Conservation (phyloP, 2,113 vertebrate species). For the Phyllopteryx taeniolatus region DNA sequence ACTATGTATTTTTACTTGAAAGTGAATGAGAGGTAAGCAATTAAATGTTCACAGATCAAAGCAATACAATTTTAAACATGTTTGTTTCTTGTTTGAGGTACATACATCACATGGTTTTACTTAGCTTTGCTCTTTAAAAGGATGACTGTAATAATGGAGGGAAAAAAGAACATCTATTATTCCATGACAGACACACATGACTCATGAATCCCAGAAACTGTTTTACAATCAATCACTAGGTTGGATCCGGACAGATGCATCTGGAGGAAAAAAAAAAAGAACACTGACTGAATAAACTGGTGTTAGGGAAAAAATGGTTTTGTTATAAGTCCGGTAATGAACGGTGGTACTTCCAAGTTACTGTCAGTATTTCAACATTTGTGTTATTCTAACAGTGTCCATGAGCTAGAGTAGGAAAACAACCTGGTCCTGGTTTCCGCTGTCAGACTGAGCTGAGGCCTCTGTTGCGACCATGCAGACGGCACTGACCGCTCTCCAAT, state of each 20-base stretch:
- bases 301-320: conserved; percentile 9
- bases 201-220: conserved; percentile 23
- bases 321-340: conserved; percentile 25
- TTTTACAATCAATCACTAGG: conserved; percentile 22
- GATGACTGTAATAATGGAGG: conserved; percentile 4
- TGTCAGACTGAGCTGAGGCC: conserved; percentile 47
- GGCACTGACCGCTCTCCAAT: conserved; percentile 57
- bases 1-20: background rate
- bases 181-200: conserved; percentile 26
- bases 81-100: background rate
- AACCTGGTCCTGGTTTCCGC: conserved; percentile 51
- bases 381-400: conserved; percentile 44
- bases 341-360: conserved; percentile 35
- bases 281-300: conserved; percentile 1
- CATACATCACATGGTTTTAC: background rate
- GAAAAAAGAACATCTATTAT: conserved; percentile 25
- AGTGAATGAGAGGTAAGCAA: background rate
- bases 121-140: conserved; percentile 5
- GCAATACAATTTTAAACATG: background rate
- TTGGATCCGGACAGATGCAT: conserved; percentile 12
- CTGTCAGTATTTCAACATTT: conserved; percentile 35
- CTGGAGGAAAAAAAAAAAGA: accelerated
- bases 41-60: background rate
- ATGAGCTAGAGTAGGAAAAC: conserved; percentile 48
- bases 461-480: conserved; percentile 44